phyloP scores from a whole-genome alignment of 2,888 invertebrate species.

The Camptogramma bilineatum region DNA sequence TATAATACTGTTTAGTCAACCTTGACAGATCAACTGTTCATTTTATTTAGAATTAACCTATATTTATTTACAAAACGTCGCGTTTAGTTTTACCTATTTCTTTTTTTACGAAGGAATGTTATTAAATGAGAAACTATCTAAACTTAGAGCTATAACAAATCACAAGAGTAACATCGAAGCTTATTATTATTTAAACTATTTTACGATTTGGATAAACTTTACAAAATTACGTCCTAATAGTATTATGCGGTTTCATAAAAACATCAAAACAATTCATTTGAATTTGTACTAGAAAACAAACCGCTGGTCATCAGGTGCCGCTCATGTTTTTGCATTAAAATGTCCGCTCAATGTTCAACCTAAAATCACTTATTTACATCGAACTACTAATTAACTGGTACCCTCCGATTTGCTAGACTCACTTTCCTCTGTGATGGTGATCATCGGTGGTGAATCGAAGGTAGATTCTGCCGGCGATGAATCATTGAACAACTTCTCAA shows the following conservation, averaged over 20 bases:
- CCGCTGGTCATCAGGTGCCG: conserved; percentile 24
- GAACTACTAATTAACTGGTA: conserved; percentile 69
- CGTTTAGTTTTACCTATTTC: not conserved
- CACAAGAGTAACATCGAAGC: conserved; percentile 30
- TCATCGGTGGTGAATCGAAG: conserved; percentile 75
- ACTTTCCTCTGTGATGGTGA: conserved; percentile 80
- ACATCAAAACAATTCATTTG: conserved; percentile 5
- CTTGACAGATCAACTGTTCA: not conserved
- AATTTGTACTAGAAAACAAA: conserved; percentile 21
- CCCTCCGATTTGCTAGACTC: conserved; percentile 74
- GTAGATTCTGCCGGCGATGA: conserved; percentile 70
- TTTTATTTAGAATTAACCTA: conserved; percentile 1
- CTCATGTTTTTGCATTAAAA: conserved; percentile 29
- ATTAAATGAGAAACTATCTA: conserved; percentile 26
- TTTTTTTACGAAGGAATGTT: conserved; percentile 16
- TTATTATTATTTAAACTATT: conserved; percentile 17
- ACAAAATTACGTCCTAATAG: conserved; percentile 47
- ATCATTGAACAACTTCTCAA: conserved; percentile 85
- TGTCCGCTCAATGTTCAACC: conserved; percentile 30
- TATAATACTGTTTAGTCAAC: not conserved
- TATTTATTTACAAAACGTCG: conserved; percentile 26
- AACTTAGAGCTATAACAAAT: conserved; percentile 23
- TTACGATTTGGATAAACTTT: conserved; percentile 38
- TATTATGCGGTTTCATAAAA: conserved; percentile 32
- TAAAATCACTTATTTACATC: conserved; percentile 41